Evolutionary conservation across 92 coral and sea anemone species (phyloP).

Genomic region (Parazoanthus darwini): DNA sequence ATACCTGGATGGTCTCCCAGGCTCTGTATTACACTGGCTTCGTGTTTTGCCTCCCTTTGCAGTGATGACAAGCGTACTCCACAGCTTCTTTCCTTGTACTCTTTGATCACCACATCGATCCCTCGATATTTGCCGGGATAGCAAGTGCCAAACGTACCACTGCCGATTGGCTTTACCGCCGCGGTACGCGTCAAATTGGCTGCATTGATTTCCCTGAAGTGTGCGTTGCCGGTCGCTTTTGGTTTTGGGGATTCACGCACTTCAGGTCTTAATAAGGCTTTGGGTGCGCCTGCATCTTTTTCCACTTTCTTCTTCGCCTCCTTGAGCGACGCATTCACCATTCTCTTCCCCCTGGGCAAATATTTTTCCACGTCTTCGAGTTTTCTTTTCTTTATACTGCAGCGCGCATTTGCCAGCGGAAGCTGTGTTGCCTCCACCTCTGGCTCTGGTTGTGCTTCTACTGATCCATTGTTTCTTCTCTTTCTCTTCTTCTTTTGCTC

Average conservation of each 20-base stretch:
- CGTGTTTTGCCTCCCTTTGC: no score
- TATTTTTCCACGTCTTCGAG: constrained; percentile 18
- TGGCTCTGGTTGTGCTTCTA: neutral
- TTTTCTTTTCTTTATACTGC: constrained; percentile 9
- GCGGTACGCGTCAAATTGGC: no score
- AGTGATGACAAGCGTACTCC: no score
- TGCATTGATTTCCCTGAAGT: constrained; percentile 6
- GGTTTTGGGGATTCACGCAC: neutral
- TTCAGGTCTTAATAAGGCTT: neutral
- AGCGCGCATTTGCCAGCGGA: neutral
- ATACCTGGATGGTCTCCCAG: no score
- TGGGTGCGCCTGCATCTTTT: constrained; percentile 9
- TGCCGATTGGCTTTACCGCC: constrained; percentile 15
- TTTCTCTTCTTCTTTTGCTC: constrained; percentile 15
- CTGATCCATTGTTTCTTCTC: neutral
- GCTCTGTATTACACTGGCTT: no score
- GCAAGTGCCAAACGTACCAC: constrained; percentile 32
- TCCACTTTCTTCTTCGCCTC: neutral
- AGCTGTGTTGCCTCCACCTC: neutral
- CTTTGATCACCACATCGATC: no score
- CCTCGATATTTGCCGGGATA: no score
- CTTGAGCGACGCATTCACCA: constrained; percentile 32
- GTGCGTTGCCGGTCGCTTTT: constrained; percentile 9
- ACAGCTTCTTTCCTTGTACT: no score
- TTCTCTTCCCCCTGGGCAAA: constrained; percentile 45